Percentiles rank a stretch among this genome's conserved stretches.
phyloP scores from a whole-genome alignment of 2,888 invertebrate species.

The Hipparchia semele region DNA sequence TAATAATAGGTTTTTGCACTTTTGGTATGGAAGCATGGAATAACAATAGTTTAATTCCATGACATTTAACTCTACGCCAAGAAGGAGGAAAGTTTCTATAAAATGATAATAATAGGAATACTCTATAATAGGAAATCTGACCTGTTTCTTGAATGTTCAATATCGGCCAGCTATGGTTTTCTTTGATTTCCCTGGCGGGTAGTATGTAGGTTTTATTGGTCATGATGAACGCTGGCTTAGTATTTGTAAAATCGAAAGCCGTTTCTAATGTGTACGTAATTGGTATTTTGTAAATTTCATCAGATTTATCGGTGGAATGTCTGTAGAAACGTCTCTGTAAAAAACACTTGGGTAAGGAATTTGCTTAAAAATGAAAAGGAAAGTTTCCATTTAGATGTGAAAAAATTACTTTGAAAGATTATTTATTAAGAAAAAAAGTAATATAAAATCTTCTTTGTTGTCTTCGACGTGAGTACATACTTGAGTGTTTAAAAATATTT shows the following conservation, averaged over 20 bases:
- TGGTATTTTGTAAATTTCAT: slow-evolving; percentile 70
- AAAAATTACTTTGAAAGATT: too few species aligned
- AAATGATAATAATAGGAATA: too few species aligned
- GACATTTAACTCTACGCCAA: too few species aligned
- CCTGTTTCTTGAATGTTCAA: slow-evolving; percentile 85
- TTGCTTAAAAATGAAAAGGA: not conserved
- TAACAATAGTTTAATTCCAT: too few species aligned
- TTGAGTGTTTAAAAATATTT: too few species aligned
- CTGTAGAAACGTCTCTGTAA: slow-evolving; percentile 71
- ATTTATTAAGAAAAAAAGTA: too few species aligned
- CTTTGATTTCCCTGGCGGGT: slow-evolving; percentile 52
- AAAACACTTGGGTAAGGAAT: not conserved
- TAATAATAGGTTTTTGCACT: too few species aligned
- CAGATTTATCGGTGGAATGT: slow-evolving; percentile 55
- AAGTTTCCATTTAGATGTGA: not conserved
- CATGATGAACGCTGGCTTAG: slow-evolving; percentile 69
- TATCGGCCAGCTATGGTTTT: slow-evolving; percentile 78
- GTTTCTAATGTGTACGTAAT: slow-evolving; percentile 65
- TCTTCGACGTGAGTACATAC: too few species aligned
- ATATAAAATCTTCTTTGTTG: too few species aligned
- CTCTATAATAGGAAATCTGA: not conserved
- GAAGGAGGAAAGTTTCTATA: too few species aligned
- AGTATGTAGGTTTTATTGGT: slow-evolving; percentile 50
- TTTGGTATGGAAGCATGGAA: too few species aligned
- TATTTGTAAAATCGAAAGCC: slow-evolving; percentile 58